Conservation (phyloP, 2,797 vertebrate genomes). For the Eleutherodactylus coqui region DNA sequence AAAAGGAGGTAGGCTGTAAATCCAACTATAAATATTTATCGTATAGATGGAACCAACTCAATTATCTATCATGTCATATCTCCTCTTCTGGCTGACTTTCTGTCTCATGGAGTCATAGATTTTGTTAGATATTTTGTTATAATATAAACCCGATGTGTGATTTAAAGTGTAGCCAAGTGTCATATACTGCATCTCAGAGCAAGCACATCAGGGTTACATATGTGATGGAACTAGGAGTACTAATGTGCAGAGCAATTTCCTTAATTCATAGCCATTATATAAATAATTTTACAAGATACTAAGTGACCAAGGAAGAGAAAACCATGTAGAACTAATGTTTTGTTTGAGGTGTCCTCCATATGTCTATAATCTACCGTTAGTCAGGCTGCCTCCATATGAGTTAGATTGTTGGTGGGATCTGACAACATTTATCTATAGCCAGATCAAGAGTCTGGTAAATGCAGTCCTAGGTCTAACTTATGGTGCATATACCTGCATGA, state of each 20-base stretch:
- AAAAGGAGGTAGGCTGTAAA: neutral
- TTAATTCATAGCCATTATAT: no score
- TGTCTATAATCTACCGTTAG: neutral
- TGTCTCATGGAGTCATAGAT: neutral
- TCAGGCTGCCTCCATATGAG: neutral
- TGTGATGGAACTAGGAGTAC: neutral
- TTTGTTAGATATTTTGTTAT: neutral
- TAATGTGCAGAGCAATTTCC: neutral
- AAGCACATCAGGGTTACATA: neutral
- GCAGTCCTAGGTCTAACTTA: neutral
- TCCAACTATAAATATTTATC: neutral
- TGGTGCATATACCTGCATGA: neutral
- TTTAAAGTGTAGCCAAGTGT: slow-evolving; percentile 8
- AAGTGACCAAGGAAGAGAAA: neutral
- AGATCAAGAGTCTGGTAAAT: neutral
- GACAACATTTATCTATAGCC: neutral
- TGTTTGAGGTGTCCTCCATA: neutral
- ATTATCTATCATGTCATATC: neutral
- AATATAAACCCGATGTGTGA: slow-evolving; percentile 4
- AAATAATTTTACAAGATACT: neutral
- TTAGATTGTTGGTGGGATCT: neutral
- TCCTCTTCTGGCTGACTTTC: neutral
- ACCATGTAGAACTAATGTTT: neutral
- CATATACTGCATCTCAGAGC: neutral
- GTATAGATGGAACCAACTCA: neutral